Evolutionary conservation across 2,113 vertebrate species (phyloP), one percentile per base, ranked within the genome.

Genomic region (Passerina amoena): DNA sequence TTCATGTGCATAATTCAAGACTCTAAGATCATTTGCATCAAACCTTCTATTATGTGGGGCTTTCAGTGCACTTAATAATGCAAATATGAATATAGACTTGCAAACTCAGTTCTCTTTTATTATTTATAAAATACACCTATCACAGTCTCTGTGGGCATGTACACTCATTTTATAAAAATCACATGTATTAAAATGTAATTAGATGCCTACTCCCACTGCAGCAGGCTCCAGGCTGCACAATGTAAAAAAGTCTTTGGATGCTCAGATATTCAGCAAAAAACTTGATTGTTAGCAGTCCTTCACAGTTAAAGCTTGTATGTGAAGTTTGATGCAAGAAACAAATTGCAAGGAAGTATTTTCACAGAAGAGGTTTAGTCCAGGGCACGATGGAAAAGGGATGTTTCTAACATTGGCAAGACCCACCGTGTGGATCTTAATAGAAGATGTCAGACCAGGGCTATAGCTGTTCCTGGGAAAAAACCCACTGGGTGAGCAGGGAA

Each of bases 121-220:
- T 38, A 70, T 95, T 96, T 95, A 69, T 96, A 94, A 91, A 94
- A 69, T 45, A 69, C 19, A 94, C 69, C 86, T 94, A 82, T 89
- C 10, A 3, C 35, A 64, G 81, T 91, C 93, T 96, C 96, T 72
- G 18, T 87, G 91, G 89, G 40, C 93, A 79, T 76, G 86, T 92
- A 92, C 44, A 17, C 28, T 79, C n/a, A 71, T 91, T 92, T 94
- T 78, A 91, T 96, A 89, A 92, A 94, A 94, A 76, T 89, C 57
- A 23, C 40, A 45, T 86, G 25, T 76, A 92, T 91, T 96, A 72
- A 95, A 94, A 92, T 76, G 81, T 91, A 95, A 89, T 88, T 79
- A 95, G 70, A 82, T 92, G 73, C 81, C 50, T 91, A 64, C 61
- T 96, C 45, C 81, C 65, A 33, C 40, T 89, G 79, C 53, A 91